Evolutionary conservation across 2,113 vertebrate species (phyloP), one percentile per base, ranked within the genome.

Genomic region (Hippoglossus stenolepis): DNA sequence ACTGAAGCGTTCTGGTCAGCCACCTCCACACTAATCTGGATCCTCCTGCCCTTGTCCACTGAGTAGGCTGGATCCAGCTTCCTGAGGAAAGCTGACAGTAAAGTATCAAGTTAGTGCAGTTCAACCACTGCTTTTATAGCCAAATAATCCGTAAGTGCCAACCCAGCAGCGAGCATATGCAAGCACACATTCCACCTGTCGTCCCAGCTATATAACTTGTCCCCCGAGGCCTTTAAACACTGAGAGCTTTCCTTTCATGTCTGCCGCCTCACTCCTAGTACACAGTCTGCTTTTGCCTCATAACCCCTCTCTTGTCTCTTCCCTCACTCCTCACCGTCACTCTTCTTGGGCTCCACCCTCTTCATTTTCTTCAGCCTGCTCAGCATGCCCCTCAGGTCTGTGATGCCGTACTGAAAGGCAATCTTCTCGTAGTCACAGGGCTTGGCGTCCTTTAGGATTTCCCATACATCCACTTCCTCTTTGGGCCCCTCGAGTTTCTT

Each of bases 371-470:
- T 98, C 79, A 98, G 95, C 59, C 95, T 91, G 72, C 94, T 96
- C 35, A 98, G 92, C 96, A 98, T 94, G 79, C 97, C 97, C 0
- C 96, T 93, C 38, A 98, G 95, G 92, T 98, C 97, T 0, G 97
- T 98, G 90, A 97, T 96, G 75, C 97, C 97, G 0, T 98, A 96
- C 89, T 98, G 88, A 60, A 98, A 97, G 77, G 96, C 96, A 0
- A 98, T 98, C 79, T 93, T 95, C 94, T 98, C 97, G 0, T 95
- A 98, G 87, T 98, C 97, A 2, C 96, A 97, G 65, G 97, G 96
- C 86, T 96, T 97, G 0, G 97, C 97, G 0, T 78, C 92, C 87
- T 97, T 96, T 66, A 98, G 81, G 86, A 98, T 96, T 12, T 96
- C 95, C 87, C 97, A 95, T 18, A 97, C 96, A 1, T 97, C 96